Conservation (phyloP, 2,888 invertebrate species). For the Hypsopygia costalis region DNA sequence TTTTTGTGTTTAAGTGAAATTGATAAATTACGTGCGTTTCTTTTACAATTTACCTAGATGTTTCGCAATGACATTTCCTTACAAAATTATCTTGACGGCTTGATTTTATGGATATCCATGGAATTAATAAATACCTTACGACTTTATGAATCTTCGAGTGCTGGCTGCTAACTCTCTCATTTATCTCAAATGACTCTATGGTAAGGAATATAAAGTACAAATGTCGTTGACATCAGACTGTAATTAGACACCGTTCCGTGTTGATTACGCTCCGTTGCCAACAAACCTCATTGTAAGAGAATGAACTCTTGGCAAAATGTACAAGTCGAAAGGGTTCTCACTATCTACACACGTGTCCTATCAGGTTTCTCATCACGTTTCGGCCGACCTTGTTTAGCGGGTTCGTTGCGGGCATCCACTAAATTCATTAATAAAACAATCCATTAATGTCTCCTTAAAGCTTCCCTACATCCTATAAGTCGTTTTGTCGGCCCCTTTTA, state of each 20-base stretch:
- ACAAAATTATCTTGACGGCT: no score
- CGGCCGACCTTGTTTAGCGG: neutral
- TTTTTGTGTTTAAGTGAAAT: no score
- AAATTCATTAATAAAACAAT: conserved; percentile 4
- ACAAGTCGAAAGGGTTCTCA: neutral
- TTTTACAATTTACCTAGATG: no score
- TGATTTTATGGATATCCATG: no score
- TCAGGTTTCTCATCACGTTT: neutral
- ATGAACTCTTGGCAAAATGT: no score
- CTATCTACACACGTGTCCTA: neutral
- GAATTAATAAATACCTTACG: no score
- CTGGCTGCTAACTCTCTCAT: neutral
- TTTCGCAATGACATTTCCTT: no score
- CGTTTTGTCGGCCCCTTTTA: neutral
- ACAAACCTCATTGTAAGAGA: neutral
- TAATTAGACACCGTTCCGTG: conserved; percentile 8
- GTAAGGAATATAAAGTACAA: neutral
- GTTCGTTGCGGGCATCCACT: neutral
- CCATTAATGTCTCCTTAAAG: conserved; percentile 1
- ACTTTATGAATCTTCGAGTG: neutral
- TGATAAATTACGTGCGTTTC: no score
- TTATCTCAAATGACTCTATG: neutral
- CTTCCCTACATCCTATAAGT: neutral
- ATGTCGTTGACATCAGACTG: conserved; percentile 8
- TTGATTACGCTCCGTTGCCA: conserved; percentile 3